Evolutionary conservation across 2,797 vertebrate genomes (phyloP), one percentile per base, ranked within the genome.

Genomic region (Cyprinella venusta): DNA sequence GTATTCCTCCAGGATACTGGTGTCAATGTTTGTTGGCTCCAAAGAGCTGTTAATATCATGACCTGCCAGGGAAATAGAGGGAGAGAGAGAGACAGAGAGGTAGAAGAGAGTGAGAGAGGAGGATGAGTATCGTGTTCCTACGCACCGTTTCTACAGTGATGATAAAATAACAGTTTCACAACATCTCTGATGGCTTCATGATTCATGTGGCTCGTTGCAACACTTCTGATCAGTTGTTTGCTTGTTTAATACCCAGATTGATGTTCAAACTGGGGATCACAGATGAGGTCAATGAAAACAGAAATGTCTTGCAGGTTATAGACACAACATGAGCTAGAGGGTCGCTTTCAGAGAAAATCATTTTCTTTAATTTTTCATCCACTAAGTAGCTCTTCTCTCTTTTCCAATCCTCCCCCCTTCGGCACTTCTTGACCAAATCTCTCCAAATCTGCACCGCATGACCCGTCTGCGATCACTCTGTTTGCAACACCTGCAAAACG

Each of bases 1-100:
- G 92, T 99, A 99, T 89, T 99, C 98, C 93, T 99, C 98, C 96
- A 99, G 96, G 91, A 99, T 99, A 94, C 98, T 99, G 76, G 98
- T 99, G 95, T 99, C 98, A 5, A 99, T 98, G 94, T 98, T 99
- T 83, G 96, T 95, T 85, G 98, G 96, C 90, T 99, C 98, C 94
- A 99, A 95, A 92, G 97, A 97, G 86, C 97, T 98, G 90, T 95
- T 98, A 93, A 99, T 99, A 95, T 99, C 98, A 87, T 99, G 97
- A 93, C 98, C 98, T 99, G 64, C 24, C 63, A 90, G 83, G 90
- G 88, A 91, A 89, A 82, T 26, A 88, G 80, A 88, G 87, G 87
- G 72, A 86, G 87, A 88, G 80, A 89, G 64, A 87, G 86, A 91
- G 88, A 86, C 8, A 89, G 65, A 80, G n/a, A 78, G 61, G 61